phyloP scores from a whole-genome alignment of 2,797 vertebrate species.

The Moxostoma hubbsi region DNA sequence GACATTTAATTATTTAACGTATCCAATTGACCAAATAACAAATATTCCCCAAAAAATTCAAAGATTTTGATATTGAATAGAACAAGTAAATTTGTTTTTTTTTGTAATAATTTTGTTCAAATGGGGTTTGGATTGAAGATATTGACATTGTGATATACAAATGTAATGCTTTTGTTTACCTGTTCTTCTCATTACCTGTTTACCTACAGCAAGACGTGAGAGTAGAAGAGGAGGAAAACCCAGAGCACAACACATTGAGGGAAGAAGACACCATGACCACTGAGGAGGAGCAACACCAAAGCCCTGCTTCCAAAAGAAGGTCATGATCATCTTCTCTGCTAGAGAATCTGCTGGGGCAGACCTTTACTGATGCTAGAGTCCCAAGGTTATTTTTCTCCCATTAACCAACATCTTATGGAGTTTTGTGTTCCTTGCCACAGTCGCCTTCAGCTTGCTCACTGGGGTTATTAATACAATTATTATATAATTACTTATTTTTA shows the following conservation, averaged over 20 bases:
- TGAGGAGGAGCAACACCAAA: background rate
- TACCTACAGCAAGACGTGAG: background rate
- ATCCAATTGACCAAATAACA: background rate
- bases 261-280: background rate
- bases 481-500: too few species aligned
- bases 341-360: slow-evolving; percentile 3
- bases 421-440: too few species aligned
- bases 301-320: background rate
- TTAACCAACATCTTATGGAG: too few species aligned
- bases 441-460: too few species aligned
- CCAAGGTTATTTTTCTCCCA: too few species aligned
- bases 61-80: too few species aligned
- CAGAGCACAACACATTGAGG: background rate
- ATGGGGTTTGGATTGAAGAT: background rate
- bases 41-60: too few species aligned
- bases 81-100: too few species aligned
- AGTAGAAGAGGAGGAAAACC: background rate
- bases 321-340: background rate
- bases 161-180: background rate
- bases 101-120: background rate
- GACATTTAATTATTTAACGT: background rate
- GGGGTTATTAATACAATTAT: too few species aligned
- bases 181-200: background rate
- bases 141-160: background rate
- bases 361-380: slow-evolving; percentile 1